A percentile compares a stretch with the other conserved stretches of the same genome.
Evolutionary conservation across 2,797 vertebrate genomes (phyloP).

Genomic region (Smutsia temminckii): DNA sequence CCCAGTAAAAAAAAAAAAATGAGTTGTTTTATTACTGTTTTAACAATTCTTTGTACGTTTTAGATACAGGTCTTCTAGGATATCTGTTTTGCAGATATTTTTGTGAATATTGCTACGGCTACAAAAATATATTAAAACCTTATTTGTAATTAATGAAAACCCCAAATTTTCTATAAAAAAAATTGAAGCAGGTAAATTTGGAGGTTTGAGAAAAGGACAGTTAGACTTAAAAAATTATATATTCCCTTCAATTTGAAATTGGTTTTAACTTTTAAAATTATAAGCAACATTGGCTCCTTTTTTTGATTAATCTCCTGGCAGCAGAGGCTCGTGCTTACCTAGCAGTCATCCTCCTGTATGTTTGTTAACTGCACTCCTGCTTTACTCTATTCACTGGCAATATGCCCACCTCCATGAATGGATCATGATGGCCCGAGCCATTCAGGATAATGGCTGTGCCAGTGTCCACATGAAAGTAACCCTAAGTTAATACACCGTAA

Average conservation of each 20-base stretch:
- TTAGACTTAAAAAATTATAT: constrained; percentile 20
- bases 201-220: not conserved
- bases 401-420: not conserved
- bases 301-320: not conserved
- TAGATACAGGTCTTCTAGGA: not conserved
- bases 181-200: not conserved
- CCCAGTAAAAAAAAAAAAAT: not conserved
- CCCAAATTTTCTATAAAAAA: not conserved
- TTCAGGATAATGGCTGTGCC: not conserved
- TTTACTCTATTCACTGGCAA: not conserved
- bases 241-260: not conserved
- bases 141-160: constrained; percentile 30
- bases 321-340: not conserved
- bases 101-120: not conserved
- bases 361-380: not conserved
- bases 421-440: not conserved
- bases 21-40: not conserved
- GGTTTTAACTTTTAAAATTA: not conserved
- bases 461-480: not conserved
- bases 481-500: not conserved
- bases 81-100: constrained; percentile 5
- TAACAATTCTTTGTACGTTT: not conserved
- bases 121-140: not conserved
- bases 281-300: not conserved
- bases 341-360: not conserved